phyloP scores from a whole-genome alignment of 2,888 invertebrate genomes.

The Sminthurides aquaticus region DNA sequence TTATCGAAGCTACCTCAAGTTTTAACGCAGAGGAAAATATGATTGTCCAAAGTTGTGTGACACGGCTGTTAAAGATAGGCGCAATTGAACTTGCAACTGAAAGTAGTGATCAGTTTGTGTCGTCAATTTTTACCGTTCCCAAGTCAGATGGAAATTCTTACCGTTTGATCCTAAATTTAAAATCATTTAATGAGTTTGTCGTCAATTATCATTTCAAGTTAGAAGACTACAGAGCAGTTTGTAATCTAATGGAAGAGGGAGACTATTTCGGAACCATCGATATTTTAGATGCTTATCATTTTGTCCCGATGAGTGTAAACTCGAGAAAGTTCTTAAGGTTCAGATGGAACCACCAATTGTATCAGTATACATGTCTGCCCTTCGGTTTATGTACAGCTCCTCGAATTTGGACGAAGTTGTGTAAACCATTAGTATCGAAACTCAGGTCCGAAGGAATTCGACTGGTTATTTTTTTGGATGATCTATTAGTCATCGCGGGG shows the following conservation, averaged over 20 bases:
- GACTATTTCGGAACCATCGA: conserved; percentile 21
- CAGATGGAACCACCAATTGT: conserved; percentile 10
- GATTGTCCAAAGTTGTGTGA: not conserved
- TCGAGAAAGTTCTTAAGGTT: conserved; percentile 21
- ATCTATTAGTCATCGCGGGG: conserved; percentile 9
- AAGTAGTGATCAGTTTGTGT: conserved; percentile 15
- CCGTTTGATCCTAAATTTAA: conserved; percentile 27
- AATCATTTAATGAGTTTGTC: conserved; percentile 22
- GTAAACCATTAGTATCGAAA: conserved; percentile 15
- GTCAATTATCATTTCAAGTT: conserved; percentile 25
- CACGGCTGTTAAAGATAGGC: not conserved
- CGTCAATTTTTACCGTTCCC: conserved; percentile 23
- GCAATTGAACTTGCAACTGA: not conserved
- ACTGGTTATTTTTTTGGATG: conserved; percentile 23
- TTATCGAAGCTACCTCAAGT: not conserved
- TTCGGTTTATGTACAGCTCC: conserved; percentile 24
- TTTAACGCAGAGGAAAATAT: not conserved
- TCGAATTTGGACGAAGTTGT: conserved; percentile 18
- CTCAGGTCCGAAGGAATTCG: conserved; percentile 7
- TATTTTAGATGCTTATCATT: conserved; percentile 26
- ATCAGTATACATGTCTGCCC: conserved; percentile 19
- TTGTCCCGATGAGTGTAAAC: conserved; percentile 13
- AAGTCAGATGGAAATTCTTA: conserved; percentile 17
- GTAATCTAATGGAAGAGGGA: conserved; percentile 4
- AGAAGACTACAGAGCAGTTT: conserved; percentile 21